Evolutionary conservation across 2,113 vertebrate genomes (phyloP).

Genomic region (Oryzias woworae): DNA sequence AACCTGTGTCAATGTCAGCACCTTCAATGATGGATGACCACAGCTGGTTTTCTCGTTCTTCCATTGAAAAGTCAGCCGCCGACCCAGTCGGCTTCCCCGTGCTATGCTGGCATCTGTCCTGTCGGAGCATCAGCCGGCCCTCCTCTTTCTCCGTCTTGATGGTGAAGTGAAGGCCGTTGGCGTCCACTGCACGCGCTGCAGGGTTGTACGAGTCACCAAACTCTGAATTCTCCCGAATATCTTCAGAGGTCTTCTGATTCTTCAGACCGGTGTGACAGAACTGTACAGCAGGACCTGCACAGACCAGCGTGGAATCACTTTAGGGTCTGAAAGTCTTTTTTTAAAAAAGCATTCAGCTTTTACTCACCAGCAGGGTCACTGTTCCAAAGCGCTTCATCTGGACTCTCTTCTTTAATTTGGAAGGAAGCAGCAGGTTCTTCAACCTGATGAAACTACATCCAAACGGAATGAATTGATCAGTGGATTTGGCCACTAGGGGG

Average conservation of each 20-base stretch:
- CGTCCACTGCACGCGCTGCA: constrained; percentile 22
- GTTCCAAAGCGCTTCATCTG: constrained; percentile 68
- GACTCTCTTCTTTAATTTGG: constrained; percentile 72
- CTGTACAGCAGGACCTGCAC: constrained; percentile 39
- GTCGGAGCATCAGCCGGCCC: constrained; percentile 30
- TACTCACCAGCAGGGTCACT: constrained; percentile 48
- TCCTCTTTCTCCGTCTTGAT: constrained; percentile 71
- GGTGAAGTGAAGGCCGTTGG: constrained; percentile 43
- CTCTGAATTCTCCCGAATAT: constrained; percentile 25
- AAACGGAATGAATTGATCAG: background rate
- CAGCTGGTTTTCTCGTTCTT: constrained; percentile 65
- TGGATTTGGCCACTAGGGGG: background rate
- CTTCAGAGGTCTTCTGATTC: constrained; percentile 36
- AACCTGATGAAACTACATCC: constrained; percentile 51
- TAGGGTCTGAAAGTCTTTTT: background rate
- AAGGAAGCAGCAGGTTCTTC: constrained; percentile 50
- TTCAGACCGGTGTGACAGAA: constrained; percentile 22
- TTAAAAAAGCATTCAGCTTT: background rate
- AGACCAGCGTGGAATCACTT: background rate
- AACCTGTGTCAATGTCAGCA: constrained; percentile 63
- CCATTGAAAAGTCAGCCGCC: constrained; percentile 48
- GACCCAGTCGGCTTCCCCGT: constrained; percentile 39
- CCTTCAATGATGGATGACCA: constrained; percentile 69
- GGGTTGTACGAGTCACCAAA: constrained; percentile 40
- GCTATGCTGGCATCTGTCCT: constrained; percentile 55